Evolutionary conservation across 2,888 invertebrate genomes (phyloP).

Genomic region (Nysson spinosus): DNA sequence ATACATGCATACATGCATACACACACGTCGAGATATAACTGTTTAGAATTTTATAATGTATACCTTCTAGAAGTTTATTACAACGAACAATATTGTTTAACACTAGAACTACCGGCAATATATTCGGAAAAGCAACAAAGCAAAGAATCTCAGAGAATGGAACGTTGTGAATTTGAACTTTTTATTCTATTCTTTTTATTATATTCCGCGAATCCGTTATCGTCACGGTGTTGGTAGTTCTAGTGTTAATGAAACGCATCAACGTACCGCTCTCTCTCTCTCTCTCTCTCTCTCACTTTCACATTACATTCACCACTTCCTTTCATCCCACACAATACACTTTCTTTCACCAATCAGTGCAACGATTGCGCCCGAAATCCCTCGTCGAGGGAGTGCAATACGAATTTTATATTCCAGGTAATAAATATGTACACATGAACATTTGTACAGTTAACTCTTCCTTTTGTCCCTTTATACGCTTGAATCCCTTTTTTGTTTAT

Average conservation of each 20-base stretch:
- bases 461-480: not conserved
- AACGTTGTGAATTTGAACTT: too few species aligned
- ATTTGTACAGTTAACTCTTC: conserved; percentile 68
- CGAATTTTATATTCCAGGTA: conserved; percentile 28
- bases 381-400: conserved; percentile 8
- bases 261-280: conserved; percentile 27
- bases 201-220: too few species aligned
- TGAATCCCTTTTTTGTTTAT: conserved; percentile 9
- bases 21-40: conserved; percentile 76
- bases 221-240: too few species aligned
- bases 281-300: conserved; percentile 23
- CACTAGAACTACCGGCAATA: too few species aligned
- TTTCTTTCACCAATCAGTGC: conserved; percentile 14
- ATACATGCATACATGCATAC: conserved; percentile 62
- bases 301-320: not conserved
- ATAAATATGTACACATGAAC: conserved; percentile 71
- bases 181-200: too few species aligned
- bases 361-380: conserved; percentile 12
- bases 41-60: conserved; percentile 71
- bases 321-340: not conserved
- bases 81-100: conserved; percentile 69
- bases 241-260: conserved; percentile 66
- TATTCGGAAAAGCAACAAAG: too few species aligned
- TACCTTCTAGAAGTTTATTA: conserved; percentile 69
- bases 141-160: too few species aligned